phyloP scores from a whole-genome alignment of 2,797 vertebrate genomes.

The Bovichtus variegatus region DNA sequence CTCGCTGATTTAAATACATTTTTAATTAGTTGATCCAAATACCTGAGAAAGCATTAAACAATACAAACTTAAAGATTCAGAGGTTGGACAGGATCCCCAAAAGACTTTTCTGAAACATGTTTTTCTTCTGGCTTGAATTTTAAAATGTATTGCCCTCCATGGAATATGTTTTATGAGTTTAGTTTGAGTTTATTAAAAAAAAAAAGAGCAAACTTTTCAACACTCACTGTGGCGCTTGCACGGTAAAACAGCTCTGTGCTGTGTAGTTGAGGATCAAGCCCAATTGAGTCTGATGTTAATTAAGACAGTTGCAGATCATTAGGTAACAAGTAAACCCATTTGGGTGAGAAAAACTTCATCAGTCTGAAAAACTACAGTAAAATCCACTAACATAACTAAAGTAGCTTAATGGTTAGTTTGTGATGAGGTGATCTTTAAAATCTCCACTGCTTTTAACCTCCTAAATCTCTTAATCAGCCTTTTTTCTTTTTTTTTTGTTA shows the following conservation, averaged over 20 bases:
- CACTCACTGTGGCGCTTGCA: constrained; percentile 21
- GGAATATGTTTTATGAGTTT: constrained; percentile 27
- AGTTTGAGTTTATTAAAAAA: constrained; percentile 23
- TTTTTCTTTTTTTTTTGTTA: not conserved
- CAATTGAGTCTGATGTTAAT: constrained; percentile 26
- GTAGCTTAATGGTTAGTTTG: not conserved
- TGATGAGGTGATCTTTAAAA: not conserved
- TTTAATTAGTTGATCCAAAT: constrained; percentile 31
- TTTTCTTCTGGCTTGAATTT: constrained; percentile 35
- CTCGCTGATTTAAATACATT: constrained; percentile 23
- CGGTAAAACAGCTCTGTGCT: not conserved
- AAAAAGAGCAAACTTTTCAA: constrained; percentile 9
- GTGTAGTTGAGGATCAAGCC: constrained; percentile 4
- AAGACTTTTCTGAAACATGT: constrained; percentile 31
- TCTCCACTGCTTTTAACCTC: not conserved
- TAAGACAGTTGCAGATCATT: constrained; percentile 30
- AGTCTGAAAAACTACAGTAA: not conserved
- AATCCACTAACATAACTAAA: not conserved
- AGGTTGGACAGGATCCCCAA: not conserved
- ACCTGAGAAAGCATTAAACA: constrained; percentile 34
- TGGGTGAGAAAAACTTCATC: not conserved
- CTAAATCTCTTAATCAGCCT: not conserved
- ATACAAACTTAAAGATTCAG: constrained; percentile 30
- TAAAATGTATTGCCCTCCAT: constrained; percentile 40
- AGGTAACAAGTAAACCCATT: constrained; percentile 21